These are phyloP conservation scores for Drosophila mauritiana DNA, from an alignment of 1,140 invertebrate species.

Conservation along the genomic window DNA sequence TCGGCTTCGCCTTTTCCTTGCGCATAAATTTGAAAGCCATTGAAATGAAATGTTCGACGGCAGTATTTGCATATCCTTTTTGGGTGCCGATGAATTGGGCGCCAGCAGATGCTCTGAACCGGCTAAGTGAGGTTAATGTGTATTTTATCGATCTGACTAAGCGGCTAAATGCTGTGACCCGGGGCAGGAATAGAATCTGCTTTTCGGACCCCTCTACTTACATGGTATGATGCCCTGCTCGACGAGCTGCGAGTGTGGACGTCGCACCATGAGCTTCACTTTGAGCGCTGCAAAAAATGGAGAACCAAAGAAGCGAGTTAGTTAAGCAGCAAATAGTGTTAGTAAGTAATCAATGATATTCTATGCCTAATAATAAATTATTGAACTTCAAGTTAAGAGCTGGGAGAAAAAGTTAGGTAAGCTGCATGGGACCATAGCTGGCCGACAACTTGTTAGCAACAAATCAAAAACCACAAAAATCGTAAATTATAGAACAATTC, in stretches of 20 bases:
- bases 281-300: constrained; percentile 93
- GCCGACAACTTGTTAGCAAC: constrained; percentile 48
- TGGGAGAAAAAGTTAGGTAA: constrained; percentile 19
- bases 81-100: constrained; percentile 28
- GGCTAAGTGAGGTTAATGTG: constrained; percentile 71
- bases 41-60: constrained; percentile 65
- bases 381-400: background rate
- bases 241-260: constrained; percentile 97
- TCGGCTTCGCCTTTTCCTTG: constrained; percentile 19
- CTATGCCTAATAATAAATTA: background rate
- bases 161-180: constrained; percentile 29
- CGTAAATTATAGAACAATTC: constrained; percentile 56
- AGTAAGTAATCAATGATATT: background rate
- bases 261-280: constrained; percentile 97
- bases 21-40: constrained; percentile 75
- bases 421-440: background rate
- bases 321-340: constrained; percentile 15
- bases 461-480: constrained; percentile 57
- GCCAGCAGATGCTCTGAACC: constrained; percentile 35
- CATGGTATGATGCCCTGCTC: constrained; percentile 99
- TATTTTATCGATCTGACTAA: constrained; percentile 66
- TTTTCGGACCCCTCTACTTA: constrained; percentile 88
- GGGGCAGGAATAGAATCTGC: constrained; percentile 1
- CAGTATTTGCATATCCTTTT: constrained; percentile 77
- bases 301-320: constrained; percentile 63